phyloP scores from a whole-genome alignment of 2,797 vertebrate species.

The Squalus acanthias region DNA sequence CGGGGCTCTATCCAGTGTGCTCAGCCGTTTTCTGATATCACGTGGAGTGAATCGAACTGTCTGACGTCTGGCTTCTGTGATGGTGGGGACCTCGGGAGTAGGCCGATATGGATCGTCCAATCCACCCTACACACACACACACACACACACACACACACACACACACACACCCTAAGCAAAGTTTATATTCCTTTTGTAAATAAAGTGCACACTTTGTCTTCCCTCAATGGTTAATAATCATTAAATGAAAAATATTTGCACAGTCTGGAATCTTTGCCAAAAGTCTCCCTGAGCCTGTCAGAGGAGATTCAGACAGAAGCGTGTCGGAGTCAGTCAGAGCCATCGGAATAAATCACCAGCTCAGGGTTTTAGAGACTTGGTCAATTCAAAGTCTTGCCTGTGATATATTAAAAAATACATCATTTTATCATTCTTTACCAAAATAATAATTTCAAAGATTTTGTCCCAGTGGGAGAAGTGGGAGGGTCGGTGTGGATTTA shows the following conservation, averaged over 20 bases:
- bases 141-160: too few species aligned
- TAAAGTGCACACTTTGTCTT: background rate
- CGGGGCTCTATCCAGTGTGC: too few species aligned
- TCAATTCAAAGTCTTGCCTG: background rate
- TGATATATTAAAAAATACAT: background rate
- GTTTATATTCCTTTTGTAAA: background rate
- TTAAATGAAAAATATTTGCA: conserved; percentile 37
- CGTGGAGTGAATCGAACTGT: too few species aligned
- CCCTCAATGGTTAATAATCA: conserved; percentile 3
- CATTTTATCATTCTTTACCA: background rate
- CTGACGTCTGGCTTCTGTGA: too few species aligned
- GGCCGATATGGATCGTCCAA: too few species aligned
- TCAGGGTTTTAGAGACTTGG: background rate
- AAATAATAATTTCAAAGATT: background rate
- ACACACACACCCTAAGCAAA: background rate
- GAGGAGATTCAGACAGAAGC: background rate
- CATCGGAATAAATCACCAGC: background rate
- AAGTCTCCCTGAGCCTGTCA: background rate
- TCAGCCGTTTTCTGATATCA: too few species aligned
- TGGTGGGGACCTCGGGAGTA: too few species aligned
- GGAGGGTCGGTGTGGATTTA: background rate
- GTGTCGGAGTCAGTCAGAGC: background rate
- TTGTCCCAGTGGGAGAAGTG: background rate
- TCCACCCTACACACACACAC: too few species aligned
- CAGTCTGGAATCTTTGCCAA: background rate